phyloP scores from a whole-genome alignment of 2,113 vertebrate genomes.

The Mobula birostris region DNA sequence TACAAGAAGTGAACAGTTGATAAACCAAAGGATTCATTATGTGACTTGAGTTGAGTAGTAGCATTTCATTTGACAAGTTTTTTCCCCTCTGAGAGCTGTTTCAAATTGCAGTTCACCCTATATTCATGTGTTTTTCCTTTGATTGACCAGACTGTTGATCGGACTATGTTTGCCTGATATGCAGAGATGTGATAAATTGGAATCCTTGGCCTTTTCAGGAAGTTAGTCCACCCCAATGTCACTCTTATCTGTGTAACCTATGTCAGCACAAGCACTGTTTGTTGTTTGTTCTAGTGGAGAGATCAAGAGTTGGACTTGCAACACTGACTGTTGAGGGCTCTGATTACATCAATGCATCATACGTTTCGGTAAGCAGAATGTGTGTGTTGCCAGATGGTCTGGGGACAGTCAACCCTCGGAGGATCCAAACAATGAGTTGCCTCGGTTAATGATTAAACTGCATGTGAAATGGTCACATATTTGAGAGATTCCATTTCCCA shows the following conservation, averaged over 20 bases:
- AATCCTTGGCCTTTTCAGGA: not conserved
- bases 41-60: not conserved
- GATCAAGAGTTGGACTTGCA: constrained; percentile 73
- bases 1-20: no score
- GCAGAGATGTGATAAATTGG: not conserved
- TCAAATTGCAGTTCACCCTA: not conserved
- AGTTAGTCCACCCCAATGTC: not conserved
- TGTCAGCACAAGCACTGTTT: not conserved
- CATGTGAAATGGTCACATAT: not conserved
- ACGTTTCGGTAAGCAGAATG: constrained; percentile 66
- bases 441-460: not conserved
- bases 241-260: not conserved
- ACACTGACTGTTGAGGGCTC: constrained; percentile 65
- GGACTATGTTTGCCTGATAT: not conserved
- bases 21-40: no score
- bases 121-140: not conserved
- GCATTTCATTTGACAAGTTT: not conserved
- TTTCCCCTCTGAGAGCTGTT: not conserved
- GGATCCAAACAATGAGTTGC: not conserved
- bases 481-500: not conserved
- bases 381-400: not conserved
- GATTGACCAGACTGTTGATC: not conserved
- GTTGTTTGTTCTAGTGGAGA: constrained; percentile 66
- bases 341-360: constrained; percentile 90
- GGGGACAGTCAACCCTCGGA: not conserved